Percentiles rank a stretch among this genome's conserved stretches.
phyloP scores from a whole-genome alignment of 92 coral and sea anemone genomes.

The Pocillopora grandis region DNA sequence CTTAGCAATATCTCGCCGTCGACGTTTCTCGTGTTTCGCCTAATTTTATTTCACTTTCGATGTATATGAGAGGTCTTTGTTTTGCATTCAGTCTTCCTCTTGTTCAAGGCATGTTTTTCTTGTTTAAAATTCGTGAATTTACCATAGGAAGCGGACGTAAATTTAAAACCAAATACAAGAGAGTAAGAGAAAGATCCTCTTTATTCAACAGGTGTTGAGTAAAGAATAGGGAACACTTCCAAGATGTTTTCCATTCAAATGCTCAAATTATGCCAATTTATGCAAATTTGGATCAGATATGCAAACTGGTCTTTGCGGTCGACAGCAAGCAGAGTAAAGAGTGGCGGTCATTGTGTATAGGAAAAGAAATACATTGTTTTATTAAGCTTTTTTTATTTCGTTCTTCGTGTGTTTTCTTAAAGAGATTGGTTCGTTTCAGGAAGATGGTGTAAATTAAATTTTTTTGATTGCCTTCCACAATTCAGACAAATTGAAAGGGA shows the following conservation, averaged over 20 bases:
- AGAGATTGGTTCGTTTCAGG: slow-evolving; percentile 10
- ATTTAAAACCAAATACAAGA: slow-evolving; percentile 1
- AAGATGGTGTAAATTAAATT: slow-evolving; percentile 14
- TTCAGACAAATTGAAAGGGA: slow-evolving; percentile 12
- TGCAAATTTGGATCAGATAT: slow-evolving; percentile 19
- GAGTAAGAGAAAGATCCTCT: background rate
- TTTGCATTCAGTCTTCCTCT: background rate
- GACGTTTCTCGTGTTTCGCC: too few relatives aligned
- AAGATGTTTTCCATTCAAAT: background rate
- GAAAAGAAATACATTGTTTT: background rate
- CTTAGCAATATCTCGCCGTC: too few relatives aligned
- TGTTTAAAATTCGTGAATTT: slow-evolving; percentile 1
- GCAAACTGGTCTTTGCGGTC: slow-evolving; percentile 21
- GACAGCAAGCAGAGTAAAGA: background rate
- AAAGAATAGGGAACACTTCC: background rate
- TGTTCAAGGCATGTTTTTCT: background rate
- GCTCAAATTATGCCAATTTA: slow-evolving; percentile 22
- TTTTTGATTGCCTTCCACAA: slow-evolving; percentile 7
- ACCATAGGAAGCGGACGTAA: background rate
- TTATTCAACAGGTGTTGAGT: slow-evolving; percentile 43
- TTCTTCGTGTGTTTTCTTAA: background rate
- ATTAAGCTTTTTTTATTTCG: slow-evolving; percentile 15
- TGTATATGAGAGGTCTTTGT: background rate
- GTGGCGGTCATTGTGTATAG: slow-evolving; percentile 14
- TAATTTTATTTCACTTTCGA: background rate